Evolutionary conservation across 2,888 invertebrate species (phyloP).

Genomic region (Lepidonotus clava): DNA sequence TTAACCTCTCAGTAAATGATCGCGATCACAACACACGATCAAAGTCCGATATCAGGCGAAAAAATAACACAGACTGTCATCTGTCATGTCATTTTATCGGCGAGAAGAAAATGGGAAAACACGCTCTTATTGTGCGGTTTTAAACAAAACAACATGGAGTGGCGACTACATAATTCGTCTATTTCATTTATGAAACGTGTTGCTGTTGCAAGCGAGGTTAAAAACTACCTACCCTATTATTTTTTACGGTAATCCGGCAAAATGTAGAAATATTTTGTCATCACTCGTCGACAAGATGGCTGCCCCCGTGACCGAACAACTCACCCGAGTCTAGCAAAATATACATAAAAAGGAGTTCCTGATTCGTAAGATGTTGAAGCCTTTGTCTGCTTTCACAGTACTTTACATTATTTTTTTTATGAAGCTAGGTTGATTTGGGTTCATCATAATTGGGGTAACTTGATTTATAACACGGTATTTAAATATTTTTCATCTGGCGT

Average conservation of each 20-base stretch:
- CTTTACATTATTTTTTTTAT: neutral
- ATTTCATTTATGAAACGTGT: constrained; percentile 1
- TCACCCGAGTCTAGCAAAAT: neutral
- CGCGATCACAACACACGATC: neutral
- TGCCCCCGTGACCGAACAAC: constrained; percentile 55
- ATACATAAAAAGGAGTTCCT: constrained; percentile 23
- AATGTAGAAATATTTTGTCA: constrained; percentile 53
- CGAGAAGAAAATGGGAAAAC: neutral
- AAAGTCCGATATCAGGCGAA: constrained; percentile 7
- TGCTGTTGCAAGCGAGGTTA: neutral
- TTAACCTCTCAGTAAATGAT: no score
- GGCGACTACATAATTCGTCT: neutral
- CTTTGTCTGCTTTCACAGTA: neutral
- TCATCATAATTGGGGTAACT: neutral
- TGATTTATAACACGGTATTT: neutral
- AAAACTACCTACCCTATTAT: constrained; percentile 17
- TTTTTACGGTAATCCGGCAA: constrained; percentile 49
- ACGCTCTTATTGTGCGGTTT: neutral
- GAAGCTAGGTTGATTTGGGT: neutral
- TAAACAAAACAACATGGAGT: neutral
- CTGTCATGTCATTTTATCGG: constrained; percentile 37
- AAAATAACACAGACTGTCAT: neutral
- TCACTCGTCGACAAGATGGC: constrained; percentile 55
- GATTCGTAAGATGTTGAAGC: neutral
- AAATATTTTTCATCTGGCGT: neutral